phyloP scores from a whole-genome alignment of 2,888 invertebrate species.

The Tetrapedia diversipes region DNA sequence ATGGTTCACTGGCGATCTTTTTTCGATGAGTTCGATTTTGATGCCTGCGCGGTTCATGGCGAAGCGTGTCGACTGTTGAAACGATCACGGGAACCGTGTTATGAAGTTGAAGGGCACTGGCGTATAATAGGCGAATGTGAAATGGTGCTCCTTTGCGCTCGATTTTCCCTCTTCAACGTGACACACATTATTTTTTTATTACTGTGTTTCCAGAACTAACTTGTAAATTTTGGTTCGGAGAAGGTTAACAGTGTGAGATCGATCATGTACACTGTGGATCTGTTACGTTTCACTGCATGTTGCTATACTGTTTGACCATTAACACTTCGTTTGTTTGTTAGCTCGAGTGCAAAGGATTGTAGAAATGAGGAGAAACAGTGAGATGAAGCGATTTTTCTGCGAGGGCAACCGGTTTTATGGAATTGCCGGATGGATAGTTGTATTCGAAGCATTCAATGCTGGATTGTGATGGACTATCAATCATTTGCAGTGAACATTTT shows the following conservation, averaged over 20 bases:
- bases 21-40: conserved; percentile 40
- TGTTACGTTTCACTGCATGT: too few species aligned
- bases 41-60: conserved; percentile 36
- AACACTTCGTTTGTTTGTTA: too few species aligned
- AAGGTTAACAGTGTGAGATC: too few species aligned
- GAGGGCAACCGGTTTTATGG: not conserved
- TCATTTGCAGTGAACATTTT: too few species aligned
- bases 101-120: not conserved
- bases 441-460: not conserved
- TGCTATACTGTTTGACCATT: too few species aligned
- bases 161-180: too few species aligned
- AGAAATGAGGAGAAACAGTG: not conserved
- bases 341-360: conserved; percentile 26
- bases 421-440: not conserved
- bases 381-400: not conserved
- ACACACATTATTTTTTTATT: too few species aligned
- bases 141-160: not conserved
- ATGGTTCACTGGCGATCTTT: conserved; percentile 31
- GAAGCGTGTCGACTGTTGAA: conserved; percentile 35
- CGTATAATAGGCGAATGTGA: not conserved
- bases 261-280: too few species aligned
- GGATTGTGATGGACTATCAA: not conserved
- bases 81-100: conserved; percentile 29
- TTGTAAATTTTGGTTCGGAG: too few species aligned
- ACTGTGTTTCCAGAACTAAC: too few species aligned